Evolutionary conservation across 2,888 invertebrate genomes (phyloP).

Genomic region (Cryptophagus acutangulus): DNA sequence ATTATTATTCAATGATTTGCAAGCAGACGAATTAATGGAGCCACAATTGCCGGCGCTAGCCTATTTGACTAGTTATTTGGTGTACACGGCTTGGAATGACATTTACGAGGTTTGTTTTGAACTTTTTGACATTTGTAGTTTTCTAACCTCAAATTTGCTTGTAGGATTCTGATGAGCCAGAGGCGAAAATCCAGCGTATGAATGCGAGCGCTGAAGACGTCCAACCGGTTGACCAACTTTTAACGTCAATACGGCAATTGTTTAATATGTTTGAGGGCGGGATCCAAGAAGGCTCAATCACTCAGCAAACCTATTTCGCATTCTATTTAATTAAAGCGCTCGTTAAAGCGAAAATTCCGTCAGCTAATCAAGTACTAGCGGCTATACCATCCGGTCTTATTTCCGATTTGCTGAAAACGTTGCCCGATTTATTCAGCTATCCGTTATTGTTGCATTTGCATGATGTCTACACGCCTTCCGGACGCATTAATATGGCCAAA

Average conservation of each 20-base stretch:
- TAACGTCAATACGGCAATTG: conserved; percentile 61
- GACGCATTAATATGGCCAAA: conserved; percentile 79
- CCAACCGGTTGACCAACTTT: conserved; percentile 30
- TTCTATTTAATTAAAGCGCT: conserved; percentile 70
- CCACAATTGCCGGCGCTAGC: conserved; percentile 75
- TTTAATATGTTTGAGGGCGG: conserved; percentile 61
- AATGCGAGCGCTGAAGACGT: conserved; percentile 28
- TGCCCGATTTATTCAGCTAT: conserved; percentile 72
- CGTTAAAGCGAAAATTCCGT: conserved; percentile 65
- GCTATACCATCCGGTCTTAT: conserved; percentile 72
- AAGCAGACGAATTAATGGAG: conserved; percentile 57
- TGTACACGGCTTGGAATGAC: conserved; percentile 41
- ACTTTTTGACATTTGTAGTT: too few species aligned
- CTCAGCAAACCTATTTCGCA: conserved; percentile 79
- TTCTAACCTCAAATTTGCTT: too few species aligned
- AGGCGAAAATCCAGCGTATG: conserved; percentile 38
- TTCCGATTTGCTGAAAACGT: conserved; percentile 71
- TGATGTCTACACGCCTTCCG: conserved; percentile 68
- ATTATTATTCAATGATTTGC: conserved; percentile 41
- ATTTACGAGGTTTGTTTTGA: conserved; percentile 34
- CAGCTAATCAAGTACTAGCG: conserved; percentile 57
- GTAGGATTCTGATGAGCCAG: conserved; percentile 38
- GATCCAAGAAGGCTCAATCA: conserved; percentile 65
- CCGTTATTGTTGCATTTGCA: conserved; percentile 71
- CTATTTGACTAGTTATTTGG: conserved; percentile 52